A percentile compares a stretch with the other conserved stretches of the same genome.
Evolutionary conservation across 2,113 vertebrate species (phyloP).

Genomic region (Coregonus clupeaformis): DNA sequence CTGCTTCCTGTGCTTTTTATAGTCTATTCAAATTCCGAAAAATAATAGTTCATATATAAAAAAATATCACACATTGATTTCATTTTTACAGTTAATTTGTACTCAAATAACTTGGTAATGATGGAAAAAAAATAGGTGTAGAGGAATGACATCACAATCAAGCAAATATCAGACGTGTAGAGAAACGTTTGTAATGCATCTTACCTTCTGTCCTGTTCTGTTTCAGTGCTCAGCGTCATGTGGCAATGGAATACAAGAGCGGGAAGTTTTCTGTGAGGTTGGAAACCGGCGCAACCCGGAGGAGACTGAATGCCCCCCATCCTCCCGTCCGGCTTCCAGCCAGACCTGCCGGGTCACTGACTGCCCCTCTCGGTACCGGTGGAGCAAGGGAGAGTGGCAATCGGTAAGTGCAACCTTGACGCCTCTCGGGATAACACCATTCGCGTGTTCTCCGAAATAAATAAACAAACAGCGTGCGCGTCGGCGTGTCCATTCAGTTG

Average conservation of each 20-base stretch:
- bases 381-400: slow-evolving; percentile 85
- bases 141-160: not conserved
- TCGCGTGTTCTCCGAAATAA: not conserved
- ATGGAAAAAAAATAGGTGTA: no score
- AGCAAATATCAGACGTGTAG: not conserved
- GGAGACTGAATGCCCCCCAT: no score
- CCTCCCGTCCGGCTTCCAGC: slow-evolving; percentile 20
- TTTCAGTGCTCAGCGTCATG: slow-evolving; percentile 88
- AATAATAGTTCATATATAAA: no score
- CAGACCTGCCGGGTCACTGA: slow-evolving; percentile 75
- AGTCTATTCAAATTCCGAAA: no score
- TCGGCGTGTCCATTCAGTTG: no score
- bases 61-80: no score
- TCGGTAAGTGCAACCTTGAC: slow-evolving; percentile 72
- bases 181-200: slow-evolving; percentile 9
- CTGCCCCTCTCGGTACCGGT: slow-evolving; percentile 77
- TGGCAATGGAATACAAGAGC: slow-evolving; percentile 78
- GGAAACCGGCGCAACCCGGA: no score
- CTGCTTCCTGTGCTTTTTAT: no score
- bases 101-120: no score
- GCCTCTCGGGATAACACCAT: accelerated
- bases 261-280: slow-evolving; percentile 32
- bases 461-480: not conserved
- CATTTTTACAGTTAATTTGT: no score
- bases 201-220: slow-evolving; percentile 61